Evolutionary conservation across 2,888 invertebrate genomes (phyloP), one percentile per base, ranked within the genome.

Genomic region (Globia sparganii): DNA sequence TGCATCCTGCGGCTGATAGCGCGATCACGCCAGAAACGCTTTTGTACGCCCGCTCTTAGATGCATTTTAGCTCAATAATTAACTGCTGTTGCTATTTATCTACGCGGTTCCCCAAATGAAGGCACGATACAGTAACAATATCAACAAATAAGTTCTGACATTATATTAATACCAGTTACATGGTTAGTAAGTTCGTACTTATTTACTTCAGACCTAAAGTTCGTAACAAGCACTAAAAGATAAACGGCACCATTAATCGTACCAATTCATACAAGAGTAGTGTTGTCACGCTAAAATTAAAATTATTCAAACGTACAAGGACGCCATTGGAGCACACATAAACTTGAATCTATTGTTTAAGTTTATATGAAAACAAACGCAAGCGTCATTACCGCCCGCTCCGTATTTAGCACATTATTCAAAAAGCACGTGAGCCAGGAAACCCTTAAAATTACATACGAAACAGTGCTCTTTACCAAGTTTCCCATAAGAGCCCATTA

Each of bases 401-500:
- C 89, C 91, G 91, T 92, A 93, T 94, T 95, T 94, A 93, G 92
- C 94, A 95, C 95, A 95, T 96, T 95, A 96, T 95, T 96, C 94
- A 94, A 94, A 95, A 94, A 95, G 95, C 96, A 95, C 95, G 94
- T 94, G 94, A 94, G 94, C 90, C 94, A 91, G 91, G 95, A 94
- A 93, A 90, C 95, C 96, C 94, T 96, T 95, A 95, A 96, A 96
- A 96, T 96, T 96, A 96, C 95, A 95, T 94, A 95, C 95, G 96
- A 96, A 96, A 96, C 96, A 96, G 94, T 95, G 96, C 95, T 95
- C 95, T 95, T 94, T 94, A 94, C 94, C 94, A 96, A 96, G 94
- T 96, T 96, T 96, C 96, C 95, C 96, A 96, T 96, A 96, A 96
- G 96, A 96, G 96, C 94, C 96, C 96, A 96, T 96, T 96, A 96